Conservation (phyloP, 1,140 invertebrate genomes). For the Drosophila burlai region DNA sequence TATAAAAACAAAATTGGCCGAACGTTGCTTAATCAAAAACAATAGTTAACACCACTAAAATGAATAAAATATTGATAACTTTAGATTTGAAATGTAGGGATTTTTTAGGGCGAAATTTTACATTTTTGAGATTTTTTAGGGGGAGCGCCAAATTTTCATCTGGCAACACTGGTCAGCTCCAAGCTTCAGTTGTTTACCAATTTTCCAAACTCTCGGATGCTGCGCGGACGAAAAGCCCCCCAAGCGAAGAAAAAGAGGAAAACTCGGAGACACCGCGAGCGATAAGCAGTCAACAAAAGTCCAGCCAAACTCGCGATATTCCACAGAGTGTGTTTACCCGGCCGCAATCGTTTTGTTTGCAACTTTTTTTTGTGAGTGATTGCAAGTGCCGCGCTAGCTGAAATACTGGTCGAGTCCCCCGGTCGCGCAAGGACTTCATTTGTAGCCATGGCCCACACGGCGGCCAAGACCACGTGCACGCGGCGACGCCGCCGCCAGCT, state of each 20-base stretch:
- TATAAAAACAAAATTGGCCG: too few species aligned
- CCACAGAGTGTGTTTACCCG: neutral
- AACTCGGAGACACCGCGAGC: conserved; percentile 16
- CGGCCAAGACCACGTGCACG: conserved; percentile 59
- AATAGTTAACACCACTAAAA: too few species aligned
- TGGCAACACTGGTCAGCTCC: too few species aligned
- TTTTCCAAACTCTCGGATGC: conserved; percentile 32
- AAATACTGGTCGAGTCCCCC: neutral
- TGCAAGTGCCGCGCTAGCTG: conserved; percentile 19
- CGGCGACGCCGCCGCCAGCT: conserved; percentile 62
- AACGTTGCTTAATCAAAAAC: too few species aligned
- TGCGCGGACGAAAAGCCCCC: conserved; percentile 11
- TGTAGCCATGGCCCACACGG: conserved; percentile 25
- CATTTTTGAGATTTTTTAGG: too few species aligned
- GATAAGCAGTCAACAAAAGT: conserved; percentile 31
- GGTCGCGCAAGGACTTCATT: conserved; percentile 5
- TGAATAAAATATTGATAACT: too few species aligned
- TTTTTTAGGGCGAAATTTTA: too few species aligned
- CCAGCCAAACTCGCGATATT: conserved; percentile 28
- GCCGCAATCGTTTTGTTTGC: neutral
- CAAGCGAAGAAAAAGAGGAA: neutral
- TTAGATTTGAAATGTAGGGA: too few species aligned
- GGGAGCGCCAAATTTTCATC: too few species aligned
- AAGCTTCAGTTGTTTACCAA: conserved; percentile 41
- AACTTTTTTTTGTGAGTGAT: conserved; percentile 32